Base-by-base conservation (phyloP, 2,113 vertebrate species). In the Thryonomys swinderianus region DNA sequence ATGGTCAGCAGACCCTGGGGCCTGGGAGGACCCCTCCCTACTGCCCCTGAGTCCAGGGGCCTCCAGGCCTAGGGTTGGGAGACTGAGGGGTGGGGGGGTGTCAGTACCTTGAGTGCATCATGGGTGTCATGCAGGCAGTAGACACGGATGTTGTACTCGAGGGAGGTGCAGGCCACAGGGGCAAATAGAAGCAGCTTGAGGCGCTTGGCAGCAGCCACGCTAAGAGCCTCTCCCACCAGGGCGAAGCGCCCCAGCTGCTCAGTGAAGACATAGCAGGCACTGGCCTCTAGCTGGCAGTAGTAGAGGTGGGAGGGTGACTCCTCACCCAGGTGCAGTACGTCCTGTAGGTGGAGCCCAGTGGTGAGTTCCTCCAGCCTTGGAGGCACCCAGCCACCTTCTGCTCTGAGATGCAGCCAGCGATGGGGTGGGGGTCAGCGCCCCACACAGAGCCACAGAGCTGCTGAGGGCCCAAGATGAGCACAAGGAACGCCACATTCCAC, bases 41-140 rank as follows among this genome's bases (percentile, higher is more conserved):
- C n/a, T 5, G 27, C 4, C 74, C 83, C 30, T 32, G 5, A 32
- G 25, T 23, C 92, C 61, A 64, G 27, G 55, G 27, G 66, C 13
- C 86, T 69, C 20, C 51, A 37, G 20, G 59, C 84, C 17, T 16
- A 59, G 51, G 85, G 27, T 53, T 10, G 7, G 34, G 57, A 66
- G 78, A 74, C 95, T n/a, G n/a, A n/a, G 0, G 11, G 0, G 13
- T 18, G 45, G 6, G 0, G 0, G 37, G 17, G 34, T 0, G 3
- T 30, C 45, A 4, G 42, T 98, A 99, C 99, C 99, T 99, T 99
- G 96, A 99, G 99, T 67, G 99, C 99, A 0, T 99, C 99, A 18
- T 99, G 99, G 11, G 99, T 99, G 98, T 99, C 99, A 0, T 99
- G 99, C 97, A 99, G 99, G 98, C 99, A 99, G 98, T 99, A 99